Percentiles rank a stretch among this genome's conserved stretches.
Evolutionary conservation across 2,113 vertebrate genomes (phyloP).

Genomic region (Poeciliopsis turrubarensis): DNA sequence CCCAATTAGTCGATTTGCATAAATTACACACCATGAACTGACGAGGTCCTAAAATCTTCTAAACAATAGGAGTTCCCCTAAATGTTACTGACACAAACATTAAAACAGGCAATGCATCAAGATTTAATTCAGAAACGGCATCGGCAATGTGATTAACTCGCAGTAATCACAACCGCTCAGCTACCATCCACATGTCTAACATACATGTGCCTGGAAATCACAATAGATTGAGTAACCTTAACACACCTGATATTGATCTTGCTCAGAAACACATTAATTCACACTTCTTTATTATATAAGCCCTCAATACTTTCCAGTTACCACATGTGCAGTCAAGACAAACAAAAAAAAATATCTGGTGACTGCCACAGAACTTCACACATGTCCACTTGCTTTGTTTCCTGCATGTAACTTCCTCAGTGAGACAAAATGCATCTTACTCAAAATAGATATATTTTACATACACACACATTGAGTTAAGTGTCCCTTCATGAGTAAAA

Average conservation of each 20-base stretch:
- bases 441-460: slow-evolving; percentile 17
- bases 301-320: slow-evolving; percentile 52
- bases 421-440: slow-evolving; percentile 32
- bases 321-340: slow-evolving; percentile 31
- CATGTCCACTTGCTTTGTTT: background rate
- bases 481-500: slow-evolving; percentile 32
- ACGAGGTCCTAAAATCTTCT: too few species aligned
- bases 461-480: background rate
- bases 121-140: too few species aligned
- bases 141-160: too few species aligned
- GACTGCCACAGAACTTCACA: slow-evolving; percentile 19
- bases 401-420: slow-evolving; percentile 39
- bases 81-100: too few species aligned
- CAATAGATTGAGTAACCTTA: too few species aligned
- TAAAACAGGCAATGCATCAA: too few species aligned
- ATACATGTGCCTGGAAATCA: too few species aligned
- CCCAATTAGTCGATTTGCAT: too few species aligned
- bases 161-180: too few species aligned
- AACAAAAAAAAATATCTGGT: slow-evolving; percentile 7
- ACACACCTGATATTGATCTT: background rate
- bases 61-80: too few species aligned
- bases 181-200: too few species aligned
- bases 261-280: slow-evolving; percentile 30
- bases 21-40: too few species aligned
- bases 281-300: slow-evolving; percentile 44